Base-by-base conservation (phyloP, 2,113 vertebrate genomes). In the Cyprichromis sp. region DNA sequence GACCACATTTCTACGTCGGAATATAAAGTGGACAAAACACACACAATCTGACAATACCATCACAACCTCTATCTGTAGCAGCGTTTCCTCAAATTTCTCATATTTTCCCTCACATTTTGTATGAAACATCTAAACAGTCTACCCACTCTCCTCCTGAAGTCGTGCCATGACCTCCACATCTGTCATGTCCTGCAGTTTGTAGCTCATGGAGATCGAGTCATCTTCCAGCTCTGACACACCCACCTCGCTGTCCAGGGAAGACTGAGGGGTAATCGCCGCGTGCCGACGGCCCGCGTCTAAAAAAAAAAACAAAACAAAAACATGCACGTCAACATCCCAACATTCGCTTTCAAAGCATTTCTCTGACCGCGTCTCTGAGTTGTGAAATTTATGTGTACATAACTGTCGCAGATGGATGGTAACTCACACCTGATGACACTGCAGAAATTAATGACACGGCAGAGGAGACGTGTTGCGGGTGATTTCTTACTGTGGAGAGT, bases 111-210 rank as follows among this genome's bases (percentile, higher is more conserved):
- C 26, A 52, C 73, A 78, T 78, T 78, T 78, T n/a, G 45, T 78
- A 52, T 34, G 10, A 54, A 71, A 55, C 29, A 68, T 53, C 5
- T 21, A 29, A 21, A 50, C 1, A 47, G 66, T 57, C 4, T 31
- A 97, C 98, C 81, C 97, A 99, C 98, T 99, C 96, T 99, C 98
- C 95, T 99, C 98, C 94, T 99, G 98, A 57, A 99, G 97, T 87
- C 98, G 97, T 84, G 98, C 98, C 98, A 99, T 99, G 94, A 99
- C 98, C 96, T 99, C 98, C 92, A 99, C 98, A 52, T 99, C 98
- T 1, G 98, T 99, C 94, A 99, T 98, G 94, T 99, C 98, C 93
- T 99, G 98, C 86, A 99, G 95, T 93, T 99, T 99, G 94, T 99
- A 99, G 79, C 98, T 97, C 98, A 99, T 99, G 40, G 98, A 97